Conservation (phyloP, 2,113 vertebrate species). For the Myiagra hebetior region DNA sequence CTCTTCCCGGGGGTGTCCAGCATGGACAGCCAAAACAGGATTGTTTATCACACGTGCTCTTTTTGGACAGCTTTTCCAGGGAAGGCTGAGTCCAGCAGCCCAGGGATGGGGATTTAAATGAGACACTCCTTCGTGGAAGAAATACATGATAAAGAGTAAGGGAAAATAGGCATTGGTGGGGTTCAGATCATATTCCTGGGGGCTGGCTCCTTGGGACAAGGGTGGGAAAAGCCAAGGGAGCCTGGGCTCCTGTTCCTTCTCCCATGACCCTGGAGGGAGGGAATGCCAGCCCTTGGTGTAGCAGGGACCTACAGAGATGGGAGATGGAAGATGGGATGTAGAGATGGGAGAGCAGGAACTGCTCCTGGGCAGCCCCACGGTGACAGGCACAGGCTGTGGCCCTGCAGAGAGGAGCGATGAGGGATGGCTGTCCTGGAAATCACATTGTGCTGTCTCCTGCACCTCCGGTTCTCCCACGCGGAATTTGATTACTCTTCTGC, state of each 20-base stretch:
- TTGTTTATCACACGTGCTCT: fast-evolving
- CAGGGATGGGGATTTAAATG: not conserved
- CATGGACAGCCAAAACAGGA: fast-evolving
- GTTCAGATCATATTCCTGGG: fast-evolving
- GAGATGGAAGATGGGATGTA: not conserved
- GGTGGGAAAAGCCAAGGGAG: not conserved
- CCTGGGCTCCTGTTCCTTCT: not conserved
- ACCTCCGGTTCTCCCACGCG: not conserved
- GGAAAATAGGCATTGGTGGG: not conserved
- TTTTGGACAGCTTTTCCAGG: not conserved
- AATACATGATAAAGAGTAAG: not conserved
- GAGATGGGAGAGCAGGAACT: not conserved
- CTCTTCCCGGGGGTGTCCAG: fast-evolving
- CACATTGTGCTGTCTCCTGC: not conserved
- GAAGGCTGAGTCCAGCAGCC: not conserved
- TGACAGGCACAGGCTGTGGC: not conserved
- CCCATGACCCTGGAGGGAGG: fast-evolving
- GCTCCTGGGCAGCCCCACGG: not conserved
- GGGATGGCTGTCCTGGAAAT: not conserved
- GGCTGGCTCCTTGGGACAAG: not conserved
- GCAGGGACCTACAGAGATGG: not conserved
- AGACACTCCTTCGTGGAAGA: not conserved
- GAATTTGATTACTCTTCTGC: not conserved
- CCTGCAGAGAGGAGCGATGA: not conserved
- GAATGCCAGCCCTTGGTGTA: not conserved